phyloP scores from a whole-genome alignment of 2,113 vertebrate genomes.

The Calyptomena viridis region DNA sequence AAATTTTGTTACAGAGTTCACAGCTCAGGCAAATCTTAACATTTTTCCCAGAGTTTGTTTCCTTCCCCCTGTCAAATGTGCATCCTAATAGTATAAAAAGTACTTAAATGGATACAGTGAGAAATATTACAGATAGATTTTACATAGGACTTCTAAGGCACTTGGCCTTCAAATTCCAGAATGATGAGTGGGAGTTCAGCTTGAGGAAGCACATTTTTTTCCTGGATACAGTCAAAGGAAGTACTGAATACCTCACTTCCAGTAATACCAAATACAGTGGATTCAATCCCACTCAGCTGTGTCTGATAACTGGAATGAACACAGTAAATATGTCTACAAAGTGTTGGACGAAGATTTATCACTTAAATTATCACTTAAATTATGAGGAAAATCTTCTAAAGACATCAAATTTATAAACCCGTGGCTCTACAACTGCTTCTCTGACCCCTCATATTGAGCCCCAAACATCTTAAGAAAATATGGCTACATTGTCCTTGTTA shows the following conservation, averaged over 20 bases:
- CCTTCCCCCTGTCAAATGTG: neutral
- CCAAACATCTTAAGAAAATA: neutral
- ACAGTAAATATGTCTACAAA: neutral
- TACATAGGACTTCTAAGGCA: neutral
- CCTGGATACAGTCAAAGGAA: neutral
- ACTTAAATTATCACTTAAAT: neutral
- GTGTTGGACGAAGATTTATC: neutral
- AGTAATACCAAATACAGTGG: neutral
- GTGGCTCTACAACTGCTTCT: neutral
- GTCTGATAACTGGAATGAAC: neutral
- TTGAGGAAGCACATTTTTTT: neutral
- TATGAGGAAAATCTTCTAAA: neutral
- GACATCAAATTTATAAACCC: neutral
- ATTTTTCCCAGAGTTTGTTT: neutral
- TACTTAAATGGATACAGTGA: neutral
- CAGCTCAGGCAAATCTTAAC: neutral
- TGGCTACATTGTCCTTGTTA: neutral
- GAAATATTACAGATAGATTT: neutral
- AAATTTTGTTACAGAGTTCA: neutral
- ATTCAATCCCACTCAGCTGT: neutral
- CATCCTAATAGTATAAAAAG: neutral
- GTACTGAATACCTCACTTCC: neutral
- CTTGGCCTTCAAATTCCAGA: slow-evolving; percentile 3
- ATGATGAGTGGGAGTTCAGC: neutral
- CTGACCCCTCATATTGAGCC: neutral